These are phyloP conservation scores for Drosophila formosana DNA, from an alignment of 2,888 invertebrate species.

Conservation along the genomic window DNA sequence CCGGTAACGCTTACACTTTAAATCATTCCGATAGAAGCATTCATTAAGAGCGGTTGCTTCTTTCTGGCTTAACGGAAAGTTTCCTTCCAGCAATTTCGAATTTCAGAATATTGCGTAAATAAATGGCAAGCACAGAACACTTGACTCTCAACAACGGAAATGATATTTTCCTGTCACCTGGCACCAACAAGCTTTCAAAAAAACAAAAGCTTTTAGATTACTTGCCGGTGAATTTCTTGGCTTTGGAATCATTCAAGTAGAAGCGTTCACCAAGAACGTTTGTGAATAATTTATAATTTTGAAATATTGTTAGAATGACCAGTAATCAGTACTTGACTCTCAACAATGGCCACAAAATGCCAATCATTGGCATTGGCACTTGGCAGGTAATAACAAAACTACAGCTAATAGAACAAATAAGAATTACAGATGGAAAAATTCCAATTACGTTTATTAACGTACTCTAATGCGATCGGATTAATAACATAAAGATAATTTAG, in stretches of 20 bases:
- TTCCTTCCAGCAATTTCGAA: not conserved
- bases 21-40: not conserved
- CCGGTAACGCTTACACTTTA: not conserved
- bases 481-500: not conserved
- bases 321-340: not conserved
- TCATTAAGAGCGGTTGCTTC: not conserved
- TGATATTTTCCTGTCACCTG: not conserved
- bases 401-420: not conserved
- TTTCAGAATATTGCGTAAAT: not conserved
- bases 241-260: not conserved
- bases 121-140: not conserved
- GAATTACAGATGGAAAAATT: no score
- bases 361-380: not conserved
- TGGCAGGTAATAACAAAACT: not conserved
- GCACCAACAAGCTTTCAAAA: not conserved
- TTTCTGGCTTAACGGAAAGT: not conserved
- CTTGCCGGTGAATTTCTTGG: not conserved
- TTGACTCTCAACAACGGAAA: not conserved
- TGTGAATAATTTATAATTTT: not conserved
- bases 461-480: not conserved
- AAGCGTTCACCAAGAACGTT: not conserved
- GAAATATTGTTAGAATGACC: not conserved
- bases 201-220: not conserved
- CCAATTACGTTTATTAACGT: no score
- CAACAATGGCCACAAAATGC: not conserved